Evolutionary conservation across 2,888 invertebrate species (phyloP).

Genomic region (Metacarcinus magister): DNA sequence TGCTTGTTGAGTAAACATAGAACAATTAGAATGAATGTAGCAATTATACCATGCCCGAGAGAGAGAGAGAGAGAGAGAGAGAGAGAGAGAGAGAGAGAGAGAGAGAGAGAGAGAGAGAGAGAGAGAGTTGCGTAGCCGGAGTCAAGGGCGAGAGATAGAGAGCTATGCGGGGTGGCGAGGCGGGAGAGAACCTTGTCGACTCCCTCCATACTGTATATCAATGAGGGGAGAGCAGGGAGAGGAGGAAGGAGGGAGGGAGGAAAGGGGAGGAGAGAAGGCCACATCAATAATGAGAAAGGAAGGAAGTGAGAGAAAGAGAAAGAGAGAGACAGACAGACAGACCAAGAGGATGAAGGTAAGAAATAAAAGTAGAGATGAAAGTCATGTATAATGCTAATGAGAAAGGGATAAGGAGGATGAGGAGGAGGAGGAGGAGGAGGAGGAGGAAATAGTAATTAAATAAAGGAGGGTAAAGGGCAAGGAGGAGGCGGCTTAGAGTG

Average conservation of each 20-base stretch:
- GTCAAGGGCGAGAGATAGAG: neutral
- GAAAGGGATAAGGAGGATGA: neutral
- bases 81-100: constrained; percentile 31
- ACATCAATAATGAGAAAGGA: neutral
- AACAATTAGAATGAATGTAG: too few relatives aligned
- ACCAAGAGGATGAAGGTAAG: neutral
- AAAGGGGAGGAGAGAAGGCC: neutral
- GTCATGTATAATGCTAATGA: neutral
- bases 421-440: neutral
- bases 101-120: constrained; percentile 55
- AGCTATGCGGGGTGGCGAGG: neutral
- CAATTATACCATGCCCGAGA: neutral
- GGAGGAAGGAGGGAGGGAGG: neutral
- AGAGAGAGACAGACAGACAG: neutral
- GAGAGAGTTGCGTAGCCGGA: neutral
- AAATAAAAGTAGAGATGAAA: neutral
- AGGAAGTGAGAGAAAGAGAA: neutral
- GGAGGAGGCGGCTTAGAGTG: neutral
- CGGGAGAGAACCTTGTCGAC: neutral
- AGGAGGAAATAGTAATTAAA: neutral
- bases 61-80: neutral
- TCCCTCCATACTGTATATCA: too few relatives aligned
- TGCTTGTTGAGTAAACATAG: too few relatives aligned
- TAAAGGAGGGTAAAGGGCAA: neutral
- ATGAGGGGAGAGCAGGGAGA: neutral